phyloP scores from a whole-genome alignment of 1,140 invertebrate genomes.

The Ips nitidus region DNA sequence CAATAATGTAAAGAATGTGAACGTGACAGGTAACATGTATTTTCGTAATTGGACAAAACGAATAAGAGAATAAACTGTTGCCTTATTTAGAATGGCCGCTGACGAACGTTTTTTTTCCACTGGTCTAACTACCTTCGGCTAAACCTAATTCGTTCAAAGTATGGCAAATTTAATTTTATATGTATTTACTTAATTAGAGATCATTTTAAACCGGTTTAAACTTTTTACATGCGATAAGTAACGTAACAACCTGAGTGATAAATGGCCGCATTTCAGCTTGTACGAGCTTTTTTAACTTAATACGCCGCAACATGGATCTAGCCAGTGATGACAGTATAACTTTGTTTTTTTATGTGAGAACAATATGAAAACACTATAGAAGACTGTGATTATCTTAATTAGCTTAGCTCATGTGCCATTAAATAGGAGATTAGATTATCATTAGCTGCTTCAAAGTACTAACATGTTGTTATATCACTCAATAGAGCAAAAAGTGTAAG shows the following conservation, averaged over 20 bases:
- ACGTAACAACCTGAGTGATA: constrained; percentile 26
- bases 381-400: too few species aligned
- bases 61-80: constrained; percentile 20
- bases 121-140: constrained; percentile 18
- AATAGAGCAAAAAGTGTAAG: too few species aligned
- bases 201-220: constrained; percentile 31
- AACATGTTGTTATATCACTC: too few species aligned
- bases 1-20: not conserved
- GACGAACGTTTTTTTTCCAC: constrained; percentile 21
- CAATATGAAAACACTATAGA: too few species aligned
- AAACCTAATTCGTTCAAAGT: constrained; percentile 30
- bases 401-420: too few species aligned
- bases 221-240: constrained; percentile 29
- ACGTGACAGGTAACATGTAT: constrained; percentile 12
- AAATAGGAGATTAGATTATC: too few species aligned
- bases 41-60: constrained; percentile 22
- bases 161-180: constrained; percentile 35
- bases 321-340: too few species aligned
- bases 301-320: not conserved
- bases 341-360: too few species aligned
- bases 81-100: constrained; percentile 21
- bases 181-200: constrained; percentile 34
- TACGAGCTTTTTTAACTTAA: constrained; percentile 30
- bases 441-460: too few species aligned
- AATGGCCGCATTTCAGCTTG: constrained; percentile 23